phyloP scores from a whole-genome alignment of 2,797 vertebrate genomes.

The Centroberyx gerrardi region DNA sequence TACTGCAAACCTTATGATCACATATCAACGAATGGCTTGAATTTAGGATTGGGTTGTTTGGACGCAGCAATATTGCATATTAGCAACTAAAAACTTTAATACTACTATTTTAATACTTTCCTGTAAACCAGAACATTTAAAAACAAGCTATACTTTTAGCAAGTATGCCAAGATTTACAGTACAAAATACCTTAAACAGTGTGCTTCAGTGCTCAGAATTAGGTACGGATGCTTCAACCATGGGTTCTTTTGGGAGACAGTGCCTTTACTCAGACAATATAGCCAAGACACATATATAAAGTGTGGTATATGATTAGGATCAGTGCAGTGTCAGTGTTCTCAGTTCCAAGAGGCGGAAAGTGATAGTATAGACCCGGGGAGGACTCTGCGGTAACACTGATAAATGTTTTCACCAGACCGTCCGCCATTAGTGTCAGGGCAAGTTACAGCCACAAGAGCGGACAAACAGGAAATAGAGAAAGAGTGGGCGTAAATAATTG shows the following conservation, averaged over 20 bases:
- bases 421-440: conserved; percentile 83
- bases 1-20: not conserved
- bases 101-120: no score
- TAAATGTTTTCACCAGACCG: conserved; percentile 80
- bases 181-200: not conserved
- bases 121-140: no score
- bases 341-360: conserved; percentile 73
- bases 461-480: conserved; percentile 82
- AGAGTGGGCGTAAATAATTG: conserved; percentile 85
- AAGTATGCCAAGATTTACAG: not conserved
- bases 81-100: no score
- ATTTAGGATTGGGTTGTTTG: no score
- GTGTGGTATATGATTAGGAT: conserved; percentile 73
- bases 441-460: conserved; percentile 79
- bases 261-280: conserved; percentile 36
- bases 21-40: no score
- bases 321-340: conserved; percentile 72
- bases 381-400: conserved; percentile 77
- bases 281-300: conserved; percentile 41
- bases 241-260: conserved; percentile 51
- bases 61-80: no score
- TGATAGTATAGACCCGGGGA: conserved; percentile 65
- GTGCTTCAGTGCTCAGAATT: not conserved
- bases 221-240: conserved; percentile 15
- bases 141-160: not conserved